These are phyloP conservation scores for Aegithalos caudatus DNA, from an alignment of 2,113 vertebrate species.

Conservation along the genomic window DNA sequence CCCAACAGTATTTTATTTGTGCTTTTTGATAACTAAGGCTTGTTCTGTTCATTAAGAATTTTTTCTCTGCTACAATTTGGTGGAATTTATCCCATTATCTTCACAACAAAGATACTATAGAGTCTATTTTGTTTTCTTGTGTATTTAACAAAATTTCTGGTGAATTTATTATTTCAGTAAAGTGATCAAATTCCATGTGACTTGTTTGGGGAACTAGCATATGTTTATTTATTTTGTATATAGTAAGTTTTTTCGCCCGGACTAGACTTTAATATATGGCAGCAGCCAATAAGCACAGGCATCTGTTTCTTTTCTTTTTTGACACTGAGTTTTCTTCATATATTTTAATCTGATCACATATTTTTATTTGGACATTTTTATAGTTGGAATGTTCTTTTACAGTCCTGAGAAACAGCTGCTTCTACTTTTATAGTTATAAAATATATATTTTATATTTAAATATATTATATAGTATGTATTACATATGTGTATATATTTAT, in stretches of 20 bases:
- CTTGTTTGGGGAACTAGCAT: background rate
- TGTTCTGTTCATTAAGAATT: background rate
- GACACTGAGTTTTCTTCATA: background rate
- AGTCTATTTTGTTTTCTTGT: background rate
- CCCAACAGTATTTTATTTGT: background rate
- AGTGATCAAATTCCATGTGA: background rate
- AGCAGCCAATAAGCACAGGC: background rate
- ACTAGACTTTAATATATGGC: background rate
- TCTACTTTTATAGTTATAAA: background rate
- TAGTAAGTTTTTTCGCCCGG: background rate
- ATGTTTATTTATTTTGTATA: background rate
- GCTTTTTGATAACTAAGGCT: background rate
- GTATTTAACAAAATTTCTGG: background rate
- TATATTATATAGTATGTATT: background rate
- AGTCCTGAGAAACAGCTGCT: background rate
- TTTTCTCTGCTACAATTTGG: background rate
- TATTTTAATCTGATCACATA: background rate
- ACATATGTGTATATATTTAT: background rate
- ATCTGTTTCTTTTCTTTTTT: background rate
- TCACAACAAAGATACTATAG: background rate
- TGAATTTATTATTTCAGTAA: background rate
- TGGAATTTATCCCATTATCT: background rate
- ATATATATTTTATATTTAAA: background rate
- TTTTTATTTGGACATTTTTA: background rate
- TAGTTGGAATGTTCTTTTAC: background rate